Evolutionary conservation across 2,888 invertebrate genomes (phyloP), one percentile per base, ranked within the genome.

Genomic region (Amorpha juglandis): DNA sequence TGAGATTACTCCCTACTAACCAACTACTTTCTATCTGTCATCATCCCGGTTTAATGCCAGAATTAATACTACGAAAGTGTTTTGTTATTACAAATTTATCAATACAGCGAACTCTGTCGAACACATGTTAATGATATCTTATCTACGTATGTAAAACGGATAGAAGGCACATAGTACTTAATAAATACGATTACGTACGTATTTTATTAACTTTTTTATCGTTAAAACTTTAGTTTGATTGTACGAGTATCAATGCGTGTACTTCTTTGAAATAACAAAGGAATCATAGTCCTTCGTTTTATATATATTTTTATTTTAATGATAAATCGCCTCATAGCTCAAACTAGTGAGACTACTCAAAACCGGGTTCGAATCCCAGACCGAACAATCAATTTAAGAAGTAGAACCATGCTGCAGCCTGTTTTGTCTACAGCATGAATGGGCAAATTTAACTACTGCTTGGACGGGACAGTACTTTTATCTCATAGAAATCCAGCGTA

Each of bases 81-180:
- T 73, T 68, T 73, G 65, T 67, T 67, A 51, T 69, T 63, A 53
- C 67, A 48, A 62, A 63, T 64, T 48, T 48, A 27, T 21, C 52
- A 12, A 52, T 52, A 52, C 27, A 21, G 52, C 12, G 52, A n/a
- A 33, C 27, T 52, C 52, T 12, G 52, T 14, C 27, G 27, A 11
- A 14, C 21, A 2, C 51, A 38, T 38, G 7, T 27, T 27, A 27
- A 38, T 38, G 7, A 21, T 52, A 52, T 52, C 33, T 52, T 27
- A 52, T 52, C 52, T 27, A 4, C 6, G 3, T 27, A 6, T 27
- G 27, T 14, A 27, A 52, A 19, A 19, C 21, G 27, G 4, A 9
- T 38, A 38, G 7, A 6, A 9, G 7, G 38, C 7, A 38, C 38
- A 6, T 9, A 8, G 7, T 38, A 38, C 27, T 27, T 27, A 27